Conservation (phyloP, 1,140 invertebrate genomes). For the Steinernema khuongi region DNA sequence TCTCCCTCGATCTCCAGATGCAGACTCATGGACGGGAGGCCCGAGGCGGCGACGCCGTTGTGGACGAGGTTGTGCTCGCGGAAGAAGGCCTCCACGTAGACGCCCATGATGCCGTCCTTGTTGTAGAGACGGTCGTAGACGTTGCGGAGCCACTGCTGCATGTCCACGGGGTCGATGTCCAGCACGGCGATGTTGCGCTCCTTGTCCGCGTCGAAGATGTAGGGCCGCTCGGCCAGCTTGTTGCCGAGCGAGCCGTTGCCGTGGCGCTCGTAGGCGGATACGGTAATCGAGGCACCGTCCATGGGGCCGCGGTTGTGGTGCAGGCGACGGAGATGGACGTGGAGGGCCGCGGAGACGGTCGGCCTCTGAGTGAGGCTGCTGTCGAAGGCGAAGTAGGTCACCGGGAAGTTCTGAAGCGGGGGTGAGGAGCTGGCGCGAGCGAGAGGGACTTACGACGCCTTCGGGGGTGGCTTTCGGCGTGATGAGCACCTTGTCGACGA, state of each 20-base stretch:
- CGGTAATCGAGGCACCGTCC: not conserved
- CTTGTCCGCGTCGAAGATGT: not conserved
- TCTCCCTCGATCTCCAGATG: not conserved
- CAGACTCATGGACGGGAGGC: not conserved
- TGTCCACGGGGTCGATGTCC: not conserved
- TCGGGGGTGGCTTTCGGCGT: not conserved
- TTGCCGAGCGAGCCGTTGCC: not conserved
- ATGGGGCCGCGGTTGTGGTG: not conserved
- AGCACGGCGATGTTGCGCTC: not conserved
- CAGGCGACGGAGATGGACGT: not conserved
- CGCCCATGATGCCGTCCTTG: not conserved
- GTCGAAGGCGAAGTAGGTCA: constrained; percentile 4
- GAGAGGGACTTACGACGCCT: not conserved
- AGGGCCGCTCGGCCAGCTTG: not conserved
- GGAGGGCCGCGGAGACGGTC: not conserved
- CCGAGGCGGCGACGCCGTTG: not conserved
- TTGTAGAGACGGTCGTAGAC: not conserved
- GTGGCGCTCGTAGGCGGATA: constrained; percentile 5
- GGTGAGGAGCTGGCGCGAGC: not conserved
- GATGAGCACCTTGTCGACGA: not conserved
- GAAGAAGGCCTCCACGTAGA: constrained; percentile 8
- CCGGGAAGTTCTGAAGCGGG: not conserved
- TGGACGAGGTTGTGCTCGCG: not conserved
- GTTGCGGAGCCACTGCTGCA: not conserved
- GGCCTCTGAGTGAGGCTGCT: not conserved